Conservation (phyloP, 2,888 invertebrate species). For the Hirtodrosophila confusa region DNA sequence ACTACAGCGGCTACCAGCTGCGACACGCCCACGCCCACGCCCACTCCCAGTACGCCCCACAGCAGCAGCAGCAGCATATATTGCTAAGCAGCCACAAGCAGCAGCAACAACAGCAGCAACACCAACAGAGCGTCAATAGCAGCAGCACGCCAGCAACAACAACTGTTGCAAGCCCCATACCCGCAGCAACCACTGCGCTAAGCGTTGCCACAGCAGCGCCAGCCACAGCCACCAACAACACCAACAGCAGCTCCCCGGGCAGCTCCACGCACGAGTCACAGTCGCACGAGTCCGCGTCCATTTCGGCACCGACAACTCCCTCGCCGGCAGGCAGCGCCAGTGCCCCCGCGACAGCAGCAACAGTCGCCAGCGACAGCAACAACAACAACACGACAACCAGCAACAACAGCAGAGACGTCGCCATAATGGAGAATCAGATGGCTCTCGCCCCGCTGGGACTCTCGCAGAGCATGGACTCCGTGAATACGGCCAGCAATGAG, state of each 20-base stretch:
- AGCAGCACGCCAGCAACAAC: conserved; percentile 52
- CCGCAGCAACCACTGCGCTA: conserved; percentile 35
- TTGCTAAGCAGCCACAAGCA: conserved; percentile 55
- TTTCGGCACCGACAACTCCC: conserved; percentile 75
- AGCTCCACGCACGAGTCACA: conserved; percentile 76
- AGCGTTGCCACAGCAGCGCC: conserved; percentile 50
- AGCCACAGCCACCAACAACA: conserved; percentile 46
- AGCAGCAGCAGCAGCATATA: conserved; percentile 71
- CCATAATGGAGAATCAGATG: conserved; percentile 84
- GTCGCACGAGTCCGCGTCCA: conserved; percentile 72
- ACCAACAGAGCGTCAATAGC: conserved; percentile 47
- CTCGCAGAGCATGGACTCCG: conserved; percentile 99
- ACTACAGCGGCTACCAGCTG: conserved; percentile 77
- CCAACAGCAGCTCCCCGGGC: conserved; percentile 61
- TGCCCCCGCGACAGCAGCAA: conserved; percentile 56
- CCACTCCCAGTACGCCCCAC: conserved; percentile 71
- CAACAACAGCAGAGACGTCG: conserved; percentile 72
- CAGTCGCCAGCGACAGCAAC: conserved; percentile 73
- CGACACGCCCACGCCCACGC: conserved; percentile 74
- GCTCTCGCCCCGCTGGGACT: conserved; percentile 90
- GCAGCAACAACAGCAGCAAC: conserved; percentile 56
- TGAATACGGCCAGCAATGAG: conserved; percentile 97
- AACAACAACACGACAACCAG: conserved; percentile 67
- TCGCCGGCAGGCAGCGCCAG: conserved; percentile 73
- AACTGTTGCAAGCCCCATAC: conserved; percentile 42